phyloP scores from a whole-genome alignment of 2,113 vertebrate genomes.

The Gobius niger region DNA sequence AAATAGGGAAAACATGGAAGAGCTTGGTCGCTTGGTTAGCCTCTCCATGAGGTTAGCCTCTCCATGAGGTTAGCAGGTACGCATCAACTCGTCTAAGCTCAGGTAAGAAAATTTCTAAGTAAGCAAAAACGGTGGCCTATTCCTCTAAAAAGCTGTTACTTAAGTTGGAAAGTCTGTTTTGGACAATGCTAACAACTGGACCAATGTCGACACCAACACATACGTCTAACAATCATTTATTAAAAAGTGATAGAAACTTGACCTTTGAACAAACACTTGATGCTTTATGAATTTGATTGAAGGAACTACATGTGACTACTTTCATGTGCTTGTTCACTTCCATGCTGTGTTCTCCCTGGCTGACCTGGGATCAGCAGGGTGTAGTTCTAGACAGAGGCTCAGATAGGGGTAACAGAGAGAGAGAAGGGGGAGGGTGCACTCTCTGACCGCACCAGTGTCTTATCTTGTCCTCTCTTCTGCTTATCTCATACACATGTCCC shows the following conservation, averaged over 20 bases:
- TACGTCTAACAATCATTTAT: too few relatives aligned
- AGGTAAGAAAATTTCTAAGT: too few relatives aligned
- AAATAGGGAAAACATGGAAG: too few relatives aligned
- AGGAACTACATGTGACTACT: slow-evolving; percentile 20
- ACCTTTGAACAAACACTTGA: slow-evolving; percentile 4
- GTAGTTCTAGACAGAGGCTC: slow-evolving; percentile 63
- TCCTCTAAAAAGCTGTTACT: not conserved
- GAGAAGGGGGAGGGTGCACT: slow-evolving; percentile 51
- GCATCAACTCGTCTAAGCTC: too few relatives aligned
- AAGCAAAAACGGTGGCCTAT: too few relatives aligned
- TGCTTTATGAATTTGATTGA: slow-evolving; percentile 1
- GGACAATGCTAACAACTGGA: not conserved
- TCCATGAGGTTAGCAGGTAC: too few relatives aligned
- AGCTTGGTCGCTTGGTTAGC: too few relatives aligned
- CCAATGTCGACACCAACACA: not conserved
- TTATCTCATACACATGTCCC: slow-evolving; percentile 59
- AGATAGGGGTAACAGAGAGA: slow-evolving; percentile 45
- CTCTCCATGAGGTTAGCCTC: too few relatives aligned
- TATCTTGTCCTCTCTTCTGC: slow-evolving; percentile 69
- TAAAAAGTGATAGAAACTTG: not conserved
- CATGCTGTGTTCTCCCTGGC: slow-evolving; percentile 48
- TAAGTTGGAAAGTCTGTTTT: not conserved
- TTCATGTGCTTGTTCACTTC: slow-evolving; percentile 50
- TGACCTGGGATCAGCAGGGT: slow-evolving; percentile 56
- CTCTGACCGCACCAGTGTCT: slow-evolving; percentile 64